Percentiles rank a stretch among this genome's conserved stretches.
phyloP scores from a whole-genome alignment of 2,797 vertebrate species.

The Sparus aurata region DNA sequence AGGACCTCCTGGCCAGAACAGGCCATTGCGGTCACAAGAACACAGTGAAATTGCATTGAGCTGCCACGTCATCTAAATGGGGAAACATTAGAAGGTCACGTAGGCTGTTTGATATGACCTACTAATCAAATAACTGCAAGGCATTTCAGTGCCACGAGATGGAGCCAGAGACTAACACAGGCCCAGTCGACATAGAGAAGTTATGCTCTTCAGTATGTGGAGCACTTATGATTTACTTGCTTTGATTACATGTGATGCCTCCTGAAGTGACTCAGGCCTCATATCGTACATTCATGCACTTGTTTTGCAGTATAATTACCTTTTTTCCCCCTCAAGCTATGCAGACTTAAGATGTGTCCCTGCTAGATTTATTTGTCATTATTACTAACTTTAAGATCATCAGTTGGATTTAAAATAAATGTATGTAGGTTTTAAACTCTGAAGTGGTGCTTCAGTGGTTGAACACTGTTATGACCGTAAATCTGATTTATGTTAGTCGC shows the following conservation, averaged over 20 bases:
- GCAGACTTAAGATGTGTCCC: not conserved
- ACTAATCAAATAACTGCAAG: conserved; percentile 4
- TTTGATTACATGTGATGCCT: too few relatives aligned
- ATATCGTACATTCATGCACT: too few relatives aligned
- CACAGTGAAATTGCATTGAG: not conserved
- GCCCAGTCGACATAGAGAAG: not conserved
- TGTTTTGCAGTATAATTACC: too few relatives aligned
- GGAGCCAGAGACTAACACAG: conserved; percentile 43
- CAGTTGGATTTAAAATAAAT: not conserved
- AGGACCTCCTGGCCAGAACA: not conserved
- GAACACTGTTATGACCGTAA: not conserved
- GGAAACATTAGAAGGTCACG: conserved; percentile 35
- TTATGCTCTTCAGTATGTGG: accelerated
- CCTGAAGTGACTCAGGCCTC: too few relatives aligned
- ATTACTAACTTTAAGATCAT: not conserved
- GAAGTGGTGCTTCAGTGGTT: not conserved
- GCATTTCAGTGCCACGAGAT: conserved; percentile 45
- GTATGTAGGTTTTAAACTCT: not conserved
- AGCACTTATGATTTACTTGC: not conserved
- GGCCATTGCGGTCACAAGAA: not conserved
- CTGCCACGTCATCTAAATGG: not conserved
- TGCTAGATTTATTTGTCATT: not conserved
- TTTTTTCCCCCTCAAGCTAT: too few relatives aligned
- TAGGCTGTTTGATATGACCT: not conserved
- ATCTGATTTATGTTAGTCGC: conserved; percentile 13